These are phyloP conservation scores for Parapsyche elsis DNA, from an alignment of 1,140 invertebrate species.

Conservation along the genomic window DNA sequence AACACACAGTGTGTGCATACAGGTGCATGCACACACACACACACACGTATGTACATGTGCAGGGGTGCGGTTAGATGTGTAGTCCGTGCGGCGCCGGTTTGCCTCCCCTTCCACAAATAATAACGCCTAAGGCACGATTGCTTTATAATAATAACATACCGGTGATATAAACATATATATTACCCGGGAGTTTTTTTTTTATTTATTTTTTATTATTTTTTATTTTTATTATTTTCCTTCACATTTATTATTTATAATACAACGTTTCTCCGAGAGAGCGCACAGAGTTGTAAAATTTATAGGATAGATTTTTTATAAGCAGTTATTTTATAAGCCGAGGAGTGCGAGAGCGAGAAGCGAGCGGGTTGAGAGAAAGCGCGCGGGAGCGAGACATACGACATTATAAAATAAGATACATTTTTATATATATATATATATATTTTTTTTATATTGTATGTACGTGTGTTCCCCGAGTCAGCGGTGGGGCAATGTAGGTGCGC, in stretches of 20 bases:
- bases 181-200: conserved; percentile 37
- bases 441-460: too few relatives aligned
- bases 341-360: conserved; percentile 39
- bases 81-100: conserved; percentile 36
- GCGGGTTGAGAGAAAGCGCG: background rate
- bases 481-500: background rate
- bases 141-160: conserved; percentile 52
- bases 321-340: conserved; percentile 53
- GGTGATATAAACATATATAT: conserved; percentile 55
- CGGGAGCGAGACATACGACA: conserved; percentile 27
- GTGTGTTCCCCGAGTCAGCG: conserved; percentile 24
- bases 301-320: conserved; percentile 55
- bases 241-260: conserved; percentile 56
- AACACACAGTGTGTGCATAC: too few relatives aligned
- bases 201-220: background rate
- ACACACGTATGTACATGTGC: background rate
- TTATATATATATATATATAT: conserved; percentile 20
- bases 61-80: conserved; percentile 31
- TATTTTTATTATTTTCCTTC: conserved; percentile 48
- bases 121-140: conserved; percentile 47
- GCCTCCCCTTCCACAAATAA: conserved; percentile 47
- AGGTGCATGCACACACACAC: conserved; percentile 6
- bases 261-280: conserved; percentile 49
- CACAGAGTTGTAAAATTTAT: conserved; percentile 54
- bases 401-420: conserved; percentile 54